phyloP scores from a whole-genome alignment of 2,797 vertebrate species.

The Thamnophis elegans region DNA sequence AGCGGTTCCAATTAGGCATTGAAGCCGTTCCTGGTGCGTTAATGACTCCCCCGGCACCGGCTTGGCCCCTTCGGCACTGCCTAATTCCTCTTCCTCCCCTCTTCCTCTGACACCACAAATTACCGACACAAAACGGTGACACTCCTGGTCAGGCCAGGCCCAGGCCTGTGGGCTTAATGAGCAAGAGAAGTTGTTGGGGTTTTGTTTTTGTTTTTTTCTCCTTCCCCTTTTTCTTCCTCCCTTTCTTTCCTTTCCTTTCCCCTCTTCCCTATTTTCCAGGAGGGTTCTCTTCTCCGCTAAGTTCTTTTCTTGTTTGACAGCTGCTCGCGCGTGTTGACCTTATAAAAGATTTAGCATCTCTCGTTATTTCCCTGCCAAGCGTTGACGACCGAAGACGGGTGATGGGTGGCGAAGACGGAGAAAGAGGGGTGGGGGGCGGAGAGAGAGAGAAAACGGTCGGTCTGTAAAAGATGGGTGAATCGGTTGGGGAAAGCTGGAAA shows the following conservation, averaged over 20 bases:
- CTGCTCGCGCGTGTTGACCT: conserved; percentile 99
- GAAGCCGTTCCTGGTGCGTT: conserved; percentile 91
- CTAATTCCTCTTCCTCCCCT: conserved; percentile 73
- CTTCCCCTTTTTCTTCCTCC: no score
- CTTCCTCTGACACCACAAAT: conserved; percentile 84
- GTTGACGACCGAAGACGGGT: conserved; percentile 73
- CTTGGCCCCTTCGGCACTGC: conserved; percentile 75
- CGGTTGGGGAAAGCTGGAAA: neutral
- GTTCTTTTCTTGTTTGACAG: conserved; percentile 99
- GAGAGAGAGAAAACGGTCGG: neutral
- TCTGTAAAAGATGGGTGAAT: neutral
- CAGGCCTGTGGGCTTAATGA: conserved; percentile 99
- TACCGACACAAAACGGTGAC: conserved; percentile 96
- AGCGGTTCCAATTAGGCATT: conserved; percentile 99
- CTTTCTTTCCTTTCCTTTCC: neutral
- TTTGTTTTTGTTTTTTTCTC: accelerated
- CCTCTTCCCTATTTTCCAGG: neutral
- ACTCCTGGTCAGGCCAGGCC: conserved; percentile 78
- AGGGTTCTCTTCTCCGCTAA: conserved; percentile 86
- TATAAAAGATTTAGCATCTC: conserved; percentile 99
- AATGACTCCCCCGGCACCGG: conserved; percentile 86
- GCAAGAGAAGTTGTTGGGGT: conserved; percentile 89
- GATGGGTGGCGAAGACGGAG: conserved; percentile 76
- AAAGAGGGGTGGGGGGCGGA: no score
- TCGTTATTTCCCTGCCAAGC: conserved; percentile 99